phyloP scores from a whole-genome alignment of 2,797 vertebrate species.

The Gadopsis bispinosus region DNA sequence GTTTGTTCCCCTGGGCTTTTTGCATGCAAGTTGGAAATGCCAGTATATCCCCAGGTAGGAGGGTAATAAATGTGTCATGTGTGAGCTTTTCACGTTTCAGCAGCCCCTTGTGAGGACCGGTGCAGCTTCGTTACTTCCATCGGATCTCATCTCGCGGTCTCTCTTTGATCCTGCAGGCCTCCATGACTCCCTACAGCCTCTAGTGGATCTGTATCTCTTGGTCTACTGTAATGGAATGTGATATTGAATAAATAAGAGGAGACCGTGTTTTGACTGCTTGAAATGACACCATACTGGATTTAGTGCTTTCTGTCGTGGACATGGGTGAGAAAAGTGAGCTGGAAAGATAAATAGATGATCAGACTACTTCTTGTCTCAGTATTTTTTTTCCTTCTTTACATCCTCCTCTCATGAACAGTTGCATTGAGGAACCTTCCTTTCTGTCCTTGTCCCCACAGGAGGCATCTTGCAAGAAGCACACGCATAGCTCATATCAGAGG shows the following conservation, averaged over 20 bases:
- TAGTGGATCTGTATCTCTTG: not conserved
- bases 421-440: slow-evolving; percentile 29
- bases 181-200: not conserved
- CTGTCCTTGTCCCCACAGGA: slow-evolving; percentile 14
- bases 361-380: not conserved
- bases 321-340: not conserved
- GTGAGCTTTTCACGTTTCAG: slow-evolving; percentile 7
- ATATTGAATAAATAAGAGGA: not conserved
- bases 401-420: slow-evolving; percentile 5
- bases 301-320: not conserved
- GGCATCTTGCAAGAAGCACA: not conserved
- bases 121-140: slow-evolving; percentile 15
- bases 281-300: slow-evolving; percentile 3
- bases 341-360: not conserved
- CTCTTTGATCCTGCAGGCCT: slow-evolving; percentile 12
- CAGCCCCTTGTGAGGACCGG: not conserved
- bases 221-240: slow-evolving; percentile 5
- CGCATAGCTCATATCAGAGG: slow-evolving; percentile 16
- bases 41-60: slow-evolving; percentile 55
- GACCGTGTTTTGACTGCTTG: not conserved
- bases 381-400: slow-evolving; percentile 14
- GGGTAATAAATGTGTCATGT: slow-evolving; percentile 13
- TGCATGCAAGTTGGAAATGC: slow-evolving; percentile 21
- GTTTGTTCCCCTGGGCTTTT: slow-evolving; percentile 44
- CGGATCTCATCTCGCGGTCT: not conserved